phyloP scores from a whole-genome alignment of 1,140 invertebrate genomes.

The Papilio polyxenes region DNA sequence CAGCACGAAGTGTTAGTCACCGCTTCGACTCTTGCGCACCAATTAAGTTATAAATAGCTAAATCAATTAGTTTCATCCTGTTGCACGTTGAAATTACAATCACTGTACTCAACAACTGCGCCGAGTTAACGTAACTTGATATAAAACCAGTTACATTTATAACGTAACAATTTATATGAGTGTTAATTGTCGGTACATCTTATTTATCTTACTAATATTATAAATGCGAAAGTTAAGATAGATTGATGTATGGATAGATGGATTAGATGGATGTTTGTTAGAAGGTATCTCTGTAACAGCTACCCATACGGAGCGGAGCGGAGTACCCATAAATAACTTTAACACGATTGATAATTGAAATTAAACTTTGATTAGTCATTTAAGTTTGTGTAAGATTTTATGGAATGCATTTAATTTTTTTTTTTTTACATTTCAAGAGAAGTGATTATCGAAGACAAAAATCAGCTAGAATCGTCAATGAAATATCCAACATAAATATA shows the following conservation, averaged over 20 bases:
- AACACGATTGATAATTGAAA: too few relatives aligned
- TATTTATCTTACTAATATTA: too few relatives aligned
- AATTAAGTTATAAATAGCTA: slow-evolving; percentile 48
- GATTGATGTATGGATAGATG: too few relatives aligned
- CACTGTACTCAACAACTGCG: slow-evolving; percentile 32
- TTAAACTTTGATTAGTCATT: too few relatives aligned
- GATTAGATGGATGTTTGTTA: too few relatives aligned
- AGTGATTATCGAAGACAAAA: background rate
- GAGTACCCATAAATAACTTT: too few relatives aligned
- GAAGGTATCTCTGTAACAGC: too few relatives aligned
- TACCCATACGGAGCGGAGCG: too few relatives aligned
- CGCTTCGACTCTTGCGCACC: slow-evolving; percentile 42
- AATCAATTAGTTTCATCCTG: slow-evolving; percentile 45
- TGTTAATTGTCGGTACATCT: background rate
- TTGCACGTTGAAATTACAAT: slow-evolving; percentile 35
- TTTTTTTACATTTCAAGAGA: background rate
- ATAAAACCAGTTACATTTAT: slow-evolving; percentile 19
- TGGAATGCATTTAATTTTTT: too few relatives aligned
- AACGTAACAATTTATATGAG: background rate
- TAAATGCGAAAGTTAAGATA: too few relatives aligned
- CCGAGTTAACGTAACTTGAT: slow-evolving; percentile 31
- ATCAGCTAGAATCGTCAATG: background rate
- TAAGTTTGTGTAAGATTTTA: too few relatives aligned
- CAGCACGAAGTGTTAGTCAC: slow-evolving; percentile 36
- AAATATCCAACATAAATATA: background rate